Conservation (phyloP, 23 tunicate genomes). For the Ascidia mentula region DNA sequence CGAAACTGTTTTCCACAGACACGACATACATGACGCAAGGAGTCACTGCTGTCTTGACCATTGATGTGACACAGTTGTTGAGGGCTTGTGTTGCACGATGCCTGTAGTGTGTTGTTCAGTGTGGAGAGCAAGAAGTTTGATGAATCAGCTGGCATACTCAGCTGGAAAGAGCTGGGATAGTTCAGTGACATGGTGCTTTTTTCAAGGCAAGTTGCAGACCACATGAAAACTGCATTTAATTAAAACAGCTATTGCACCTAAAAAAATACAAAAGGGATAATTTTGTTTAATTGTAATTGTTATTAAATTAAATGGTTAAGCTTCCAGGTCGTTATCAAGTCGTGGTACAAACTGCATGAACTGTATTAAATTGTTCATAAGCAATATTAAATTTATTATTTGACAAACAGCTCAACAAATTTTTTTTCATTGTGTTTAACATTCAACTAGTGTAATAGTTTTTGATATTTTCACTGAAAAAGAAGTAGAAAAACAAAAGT, state of each 20-base stretch:
- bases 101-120: background rate
- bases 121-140: background rate
- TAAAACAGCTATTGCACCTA: background rate
- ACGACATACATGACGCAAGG: slow-evolving; percentile 52
- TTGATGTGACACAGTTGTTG: background rate
- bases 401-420: no score
- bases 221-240: background rate
- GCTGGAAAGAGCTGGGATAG: background rate
- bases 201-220: background rate
- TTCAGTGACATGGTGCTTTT: background rate
- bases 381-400: no score
- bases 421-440: no score
- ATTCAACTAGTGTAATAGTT: no score
- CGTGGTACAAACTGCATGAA: no score
- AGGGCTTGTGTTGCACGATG: background rate
- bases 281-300: no score
- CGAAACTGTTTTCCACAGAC: slow-evolving; percentile 81
- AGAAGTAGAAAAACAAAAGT: no score
- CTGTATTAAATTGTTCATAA: no score
- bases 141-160: background rate
- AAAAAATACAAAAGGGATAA: background rate
- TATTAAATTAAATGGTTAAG: no score
- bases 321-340: no score
- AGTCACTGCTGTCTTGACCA: slow-evolving; percentile 10
- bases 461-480: no score